phyloP scores from a whole-genome alignment of 2,888 invertebrate genomes.

The Callosobruchus maculatus region DNA sequence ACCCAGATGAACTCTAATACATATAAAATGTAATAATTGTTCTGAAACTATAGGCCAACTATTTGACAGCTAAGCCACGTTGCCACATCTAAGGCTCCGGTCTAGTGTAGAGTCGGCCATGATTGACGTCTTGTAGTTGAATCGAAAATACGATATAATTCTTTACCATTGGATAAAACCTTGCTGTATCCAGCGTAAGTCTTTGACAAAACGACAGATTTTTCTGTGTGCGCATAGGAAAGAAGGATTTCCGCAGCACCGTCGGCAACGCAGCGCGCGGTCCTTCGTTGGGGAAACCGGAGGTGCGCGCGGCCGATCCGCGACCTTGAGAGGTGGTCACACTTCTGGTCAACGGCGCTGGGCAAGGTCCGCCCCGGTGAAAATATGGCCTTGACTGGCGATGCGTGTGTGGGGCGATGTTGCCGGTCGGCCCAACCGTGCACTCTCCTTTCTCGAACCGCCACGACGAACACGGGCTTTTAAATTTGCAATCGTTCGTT shows the following conservation, averaged over 20 bases:
- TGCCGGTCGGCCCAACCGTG: not conserved
- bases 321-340: conserved; percentile 48
- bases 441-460: not conserved
- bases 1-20: no score
- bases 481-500: not conserved
- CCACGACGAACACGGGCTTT: not conserved
- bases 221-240: no score
- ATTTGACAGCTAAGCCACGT: no score
- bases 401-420: conserved; percentile 1
- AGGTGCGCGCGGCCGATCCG: conserved; percentile 10
- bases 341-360: conserved; percentile 45
- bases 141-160: no score
- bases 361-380: conserved; percentile 47
- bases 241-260: not conserved
- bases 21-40: no score
- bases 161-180: no score
- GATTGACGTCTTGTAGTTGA: no score
- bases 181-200: no score
- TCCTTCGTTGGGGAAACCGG: not conserved
- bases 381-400: conserved; percentile 46
- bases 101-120: no score
- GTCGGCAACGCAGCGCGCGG: not conserved
- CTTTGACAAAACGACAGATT: no score
- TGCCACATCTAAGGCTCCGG: no score
- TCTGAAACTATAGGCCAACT: no score